A percentile compares a stretch with the other conserved stretches of the same genome.
phyloP scores from a whole-genome alignment of 1,140 invertebrate genomes.

The Cotesia vestalis region DNA sequence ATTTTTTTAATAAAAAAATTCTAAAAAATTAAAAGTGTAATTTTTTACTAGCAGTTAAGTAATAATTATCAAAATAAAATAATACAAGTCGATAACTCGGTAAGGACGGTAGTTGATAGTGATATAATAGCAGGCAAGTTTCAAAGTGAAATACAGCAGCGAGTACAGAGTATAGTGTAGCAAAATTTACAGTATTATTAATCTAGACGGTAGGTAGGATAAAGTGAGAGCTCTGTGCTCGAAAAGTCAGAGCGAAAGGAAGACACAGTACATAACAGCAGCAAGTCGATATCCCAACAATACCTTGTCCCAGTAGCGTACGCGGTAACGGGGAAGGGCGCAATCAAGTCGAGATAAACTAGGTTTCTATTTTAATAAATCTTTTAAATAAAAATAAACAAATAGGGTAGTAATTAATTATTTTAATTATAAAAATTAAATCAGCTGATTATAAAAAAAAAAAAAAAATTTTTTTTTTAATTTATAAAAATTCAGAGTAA shows the following conservation, averaged over 20 bases:
- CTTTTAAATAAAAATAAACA: neutral
- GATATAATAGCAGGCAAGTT: neutral
- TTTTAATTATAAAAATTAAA: too few relatives aligned
- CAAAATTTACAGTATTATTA: neutral
- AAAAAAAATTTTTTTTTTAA: too few relatives aligned
- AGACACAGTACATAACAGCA: neutral
- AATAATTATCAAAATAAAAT: conserved; percentile 24
- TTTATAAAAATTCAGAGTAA: too few relatives aligned
- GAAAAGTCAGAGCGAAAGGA: neutral
- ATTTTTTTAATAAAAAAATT: too few relatives aligned
- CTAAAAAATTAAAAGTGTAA: too few relatives aligned
- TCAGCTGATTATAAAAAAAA: too few relatives aligned
- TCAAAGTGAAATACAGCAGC: neutral
- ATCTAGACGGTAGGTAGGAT: neutral
- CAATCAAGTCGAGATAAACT: conserved; percentile 52
- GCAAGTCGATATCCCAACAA: conserved; percentile 21
- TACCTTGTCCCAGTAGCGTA: neutral
- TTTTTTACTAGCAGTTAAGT: conserved; percentile 13
- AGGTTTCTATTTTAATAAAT: conserved; percentile 54
- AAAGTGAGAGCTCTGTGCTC: neutral
- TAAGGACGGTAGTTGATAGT: conserved; percentile 59
- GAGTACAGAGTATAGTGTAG: neutral
- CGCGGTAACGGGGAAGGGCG: conserved; percentile 10
- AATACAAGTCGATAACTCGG: conserved; percentile 63
- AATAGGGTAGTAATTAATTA: neutral